Evolutionary conservation across 2,797 vertebrate species (phyloP).

Genomic region (Muraenolepis orangiensis): DNA sequence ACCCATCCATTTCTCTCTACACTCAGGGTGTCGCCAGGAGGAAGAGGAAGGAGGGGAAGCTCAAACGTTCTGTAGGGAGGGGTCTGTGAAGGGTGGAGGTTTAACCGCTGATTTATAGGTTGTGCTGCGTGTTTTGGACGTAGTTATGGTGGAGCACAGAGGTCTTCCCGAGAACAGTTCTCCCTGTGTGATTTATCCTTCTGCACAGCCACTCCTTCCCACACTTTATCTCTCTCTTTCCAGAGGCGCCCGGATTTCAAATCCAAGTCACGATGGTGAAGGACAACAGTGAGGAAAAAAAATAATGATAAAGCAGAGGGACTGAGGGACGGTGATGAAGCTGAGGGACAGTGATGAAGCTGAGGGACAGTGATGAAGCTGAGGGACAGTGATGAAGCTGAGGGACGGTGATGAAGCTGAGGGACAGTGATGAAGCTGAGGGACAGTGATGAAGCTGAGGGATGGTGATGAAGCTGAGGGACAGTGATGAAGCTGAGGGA

Average conservation of each 20-base stretch:
- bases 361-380: constrained; percentile 21
- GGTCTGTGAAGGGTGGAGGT: constrained; percentile 16
- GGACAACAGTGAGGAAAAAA: not conserved
- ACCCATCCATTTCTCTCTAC: not conserved
- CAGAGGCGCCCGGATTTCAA: constrained; percentile 44
- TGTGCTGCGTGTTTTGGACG: constrained; percentile 49
- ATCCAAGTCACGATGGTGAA: constrained; percentile 39
- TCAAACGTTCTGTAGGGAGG: not conserved
- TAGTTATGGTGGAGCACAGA: constrained; percentile 30
- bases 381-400: not conserved
- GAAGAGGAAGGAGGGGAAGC: not conserved
- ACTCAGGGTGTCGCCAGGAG: not conserved
- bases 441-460: not conserved
- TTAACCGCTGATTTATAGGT: constrained; percentile 70
- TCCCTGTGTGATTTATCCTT: constrained; percentile 73
- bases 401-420: too few species aligned
- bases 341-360: constrained; percentile 31
- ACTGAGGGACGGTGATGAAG: constrained; percentile 30
- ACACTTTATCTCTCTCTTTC: constrained; percentile 25
- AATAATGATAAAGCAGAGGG: not conserved
- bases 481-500: too few species aligned
- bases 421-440: constrained; percentile 40
- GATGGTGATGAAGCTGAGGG: not conserved
- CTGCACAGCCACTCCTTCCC: constrained; percentile 20
- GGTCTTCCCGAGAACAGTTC: constrained; percentile 65